Evolutionary conservation across 2,797 vertebrate genomes (phyloP), one percentile per base, ranked within the genome.

Genomic region (Eulemur albifrons): DNA sequence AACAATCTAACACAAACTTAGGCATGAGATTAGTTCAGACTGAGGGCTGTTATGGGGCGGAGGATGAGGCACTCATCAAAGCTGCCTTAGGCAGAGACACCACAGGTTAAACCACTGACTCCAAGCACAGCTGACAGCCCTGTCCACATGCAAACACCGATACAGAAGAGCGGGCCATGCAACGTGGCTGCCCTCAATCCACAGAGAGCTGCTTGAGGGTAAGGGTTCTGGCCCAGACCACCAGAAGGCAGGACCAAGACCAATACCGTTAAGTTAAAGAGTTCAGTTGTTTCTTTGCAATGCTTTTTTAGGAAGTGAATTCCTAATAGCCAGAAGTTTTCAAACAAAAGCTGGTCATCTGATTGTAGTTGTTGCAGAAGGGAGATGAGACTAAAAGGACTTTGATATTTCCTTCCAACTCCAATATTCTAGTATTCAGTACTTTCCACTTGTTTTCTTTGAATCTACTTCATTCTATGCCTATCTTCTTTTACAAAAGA

Each of bases 381-480:
- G n/a, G 15, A 89, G 25, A 93, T 73, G 45, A 93, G 43, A 79
- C 82, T 70, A 84, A 75, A 92, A 93, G 40, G 69, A 88, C 17
- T 63, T 91, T 65, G 43, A 81, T 4, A n/a, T 81, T 90, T 88
- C 6, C 81, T 92, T 70, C 75, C 23, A 89, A 75, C 30, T 69
- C 32, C 45, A 86, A 4, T 43, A 77, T 45, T 93, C 54, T 88
- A 59, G 18, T 45, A 80, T 67, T 63, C 27, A 87, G 65, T 89
- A 35, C 8, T 83, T 63, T 63, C 72, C 20, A 83, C 38, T 76
- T 85, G 13, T 72, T 89, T 91, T 40, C 32, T 94, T 70, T 67
- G n/a, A 85, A 89, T 90, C 15, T 43, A 43, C 7, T 86, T 89
- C 45, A 88, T 72, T 79, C 13, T 95, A 45, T 43, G 3, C 18